These are phyloP conservation scores for Isaurus tuberculatus DNA, from an alignment of 92 coral and sea anemone species.

Conservation along the genomic window DNA sequence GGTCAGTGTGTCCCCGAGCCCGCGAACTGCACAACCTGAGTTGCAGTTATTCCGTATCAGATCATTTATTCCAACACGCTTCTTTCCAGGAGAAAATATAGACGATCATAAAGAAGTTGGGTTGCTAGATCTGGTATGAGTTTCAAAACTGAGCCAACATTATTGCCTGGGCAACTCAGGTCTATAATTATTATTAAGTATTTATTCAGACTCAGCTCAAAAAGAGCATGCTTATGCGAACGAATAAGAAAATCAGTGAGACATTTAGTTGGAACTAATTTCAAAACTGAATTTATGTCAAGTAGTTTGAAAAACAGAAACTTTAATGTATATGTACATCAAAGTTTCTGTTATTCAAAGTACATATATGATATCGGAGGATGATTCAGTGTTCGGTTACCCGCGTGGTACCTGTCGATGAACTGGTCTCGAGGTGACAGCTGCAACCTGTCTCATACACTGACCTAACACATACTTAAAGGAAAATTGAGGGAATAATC, in stretches of 20 bases:
- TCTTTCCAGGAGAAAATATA: neutral
- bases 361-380: neutral
- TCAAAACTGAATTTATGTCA: neutral
- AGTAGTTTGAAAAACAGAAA: neutral
- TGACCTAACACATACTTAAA: neutral
- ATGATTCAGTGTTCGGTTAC: neutral
- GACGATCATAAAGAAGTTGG: constrained; percentile 25
- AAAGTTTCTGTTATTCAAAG: too few relatives aligned
- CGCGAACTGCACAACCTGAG: neutral
- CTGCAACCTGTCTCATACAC: neutral
- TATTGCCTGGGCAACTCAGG: constrained; percentile 11
- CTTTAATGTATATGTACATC: neutral
- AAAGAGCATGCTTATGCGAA: neutral
- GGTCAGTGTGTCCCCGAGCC: neutral
- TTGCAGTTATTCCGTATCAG: constrained; percentile 5
- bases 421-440: neutral
- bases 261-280: neutral
- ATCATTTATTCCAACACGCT: neutral
- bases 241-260: neutral
- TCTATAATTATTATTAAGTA: constrained; percentile 5
- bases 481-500: neutral
- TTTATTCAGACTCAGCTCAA: constrained; percentile 9
- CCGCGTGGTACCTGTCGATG: constrained; percentile 6
- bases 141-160: neutral
- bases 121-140: constrained; percentile 27